These are phyloP conservation scores for Trichopria drosophilae DNA, from an alignment of 2,888 invertebrate species.

Conservation along the genomic window DNA sequence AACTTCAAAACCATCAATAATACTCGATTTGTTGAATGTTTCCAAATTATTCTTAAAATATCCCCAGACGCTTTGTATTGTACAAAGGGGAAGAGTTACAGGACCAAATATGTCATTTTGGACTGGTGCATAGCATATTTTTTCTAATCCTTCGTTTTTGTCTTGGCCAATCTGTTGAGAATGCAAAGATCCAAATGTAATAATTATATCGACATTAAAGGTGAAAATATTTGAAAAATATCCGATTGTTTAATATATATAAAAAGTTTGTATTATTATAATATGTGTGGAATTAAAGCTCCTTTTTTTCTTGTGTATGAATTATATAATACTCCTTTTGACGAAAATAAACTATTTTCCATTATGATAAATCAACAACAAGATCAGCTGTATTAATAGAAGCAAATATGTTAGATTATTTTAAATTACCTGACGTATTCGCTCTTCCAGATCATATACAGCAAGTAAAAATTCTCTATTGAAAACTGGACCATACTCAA, in stretches of 20 bases:
- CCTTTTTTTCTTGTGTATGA: no score
- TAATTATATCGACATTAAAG: background rate
- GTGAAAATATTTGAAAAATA: background rate
- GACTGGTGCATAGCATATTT: slow-evolving; percentile 86
- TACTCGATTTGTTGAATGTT: slow-evolving; percentile 56
- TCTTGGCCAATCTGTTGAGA: slow-evolving; percentile 60
- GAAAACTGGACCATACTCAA: slow-evolving; percentile 79
- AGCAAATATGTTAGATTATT: no score
- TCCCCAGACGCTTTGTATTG: slow-evolving; percentile 79
- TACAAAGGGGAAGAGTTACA: slow-evolving; percentile 67
- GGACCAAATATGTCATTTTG: slow-evolving; percentile 66
- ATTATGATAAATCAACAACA: no score
- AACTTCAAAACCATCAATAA: slow-evolving; percentile 34
- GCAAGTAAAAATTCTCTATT: slow-evolving; percentile 70
- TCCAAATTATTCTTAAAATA: slow-evolving; percentile 71
- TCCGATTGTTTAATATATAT: background rate
- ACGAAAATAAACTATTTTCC: no score
- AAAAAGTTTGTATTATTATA: no score
- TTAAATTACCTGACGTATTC: slow-evolving; percentile 64
- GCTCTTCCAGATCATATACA: slow-evolving; percentile 71
- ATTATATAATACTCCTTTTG: no score
- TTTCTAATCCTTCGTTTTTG: slow-evolving; percentile 63
- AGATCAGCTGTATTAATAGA: no score
- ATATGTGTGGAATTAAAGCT: no score
- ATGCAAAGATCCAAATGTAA: slow-evolving; percentile 7